Evolutionary conservation across 1,140 invertebrate species (phyloP).

Genomic region (Drosophila aff.): DNA sequence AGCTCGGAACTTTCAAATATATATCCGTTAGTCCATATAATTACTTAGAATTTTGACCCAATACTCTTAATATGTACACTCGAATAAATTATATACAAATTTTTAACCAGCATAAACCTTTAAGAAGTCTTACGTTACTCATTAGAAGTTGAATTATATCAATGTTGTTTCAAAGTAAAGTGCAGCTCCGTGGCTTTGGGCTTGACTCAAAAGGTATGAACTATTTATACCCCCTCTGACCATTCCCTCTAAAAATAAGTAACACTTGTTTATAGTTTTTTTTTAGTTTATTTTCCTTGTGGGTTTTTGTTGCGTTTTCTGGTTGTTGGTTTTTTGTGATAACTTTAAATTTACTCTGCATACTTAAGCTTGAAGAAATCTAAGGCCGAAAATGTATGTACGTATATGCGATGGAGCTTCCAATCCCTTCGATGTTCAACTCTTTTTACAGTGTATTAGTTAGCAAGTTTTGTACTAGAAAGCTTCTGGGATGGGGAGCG

Average conservation of each 20-base stretch:
- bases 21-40: too few relatives aligned
- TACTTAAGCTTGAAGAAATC: conserved; percentile 74
- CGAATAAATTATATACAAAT: too few relatives aligned
- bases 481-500: conserved; percentile 45
- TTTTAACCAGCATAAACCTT: too few relatives aligned
- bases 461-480: conserved; percentile 74
- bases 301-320: conserved; percentile 54
- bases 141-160: too few relatives aligned
- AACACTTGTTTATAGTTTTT: conserved; percentile 56
- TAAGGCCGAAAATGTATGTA: conserved; percentile 81
- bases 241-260: conserved; percentile 10
- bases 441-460: conserved; percentile 64
- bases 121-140: too few relatives aligned
- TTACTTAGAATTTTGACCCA: too few relatives aligned
- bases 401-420: conserved; percentile 63
- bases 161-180: too few relatives aligned
- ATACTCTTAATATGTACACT: too few relatives aligned
- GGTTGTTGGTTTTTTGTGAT: conserved; percentile 37
- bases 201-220: too few relatives aligned
- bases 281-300: conserved; percentile 60
- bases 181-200: too few relatives aligned
- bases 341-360: conserved; percentile 56
- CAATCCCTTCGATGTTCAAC: conserved; percentile 44
- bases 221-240: too few relatives aligned
- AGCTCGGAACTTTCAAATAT: too few relatives aligned